A percentile compares a stretch with the other conserved stretches of the same genome.
These are phyloP conservation scores for Aporrectodea caliginosa DNA, from an alignment of 1,140 invertebrate species.

Conservation along the genomic window DNA sequence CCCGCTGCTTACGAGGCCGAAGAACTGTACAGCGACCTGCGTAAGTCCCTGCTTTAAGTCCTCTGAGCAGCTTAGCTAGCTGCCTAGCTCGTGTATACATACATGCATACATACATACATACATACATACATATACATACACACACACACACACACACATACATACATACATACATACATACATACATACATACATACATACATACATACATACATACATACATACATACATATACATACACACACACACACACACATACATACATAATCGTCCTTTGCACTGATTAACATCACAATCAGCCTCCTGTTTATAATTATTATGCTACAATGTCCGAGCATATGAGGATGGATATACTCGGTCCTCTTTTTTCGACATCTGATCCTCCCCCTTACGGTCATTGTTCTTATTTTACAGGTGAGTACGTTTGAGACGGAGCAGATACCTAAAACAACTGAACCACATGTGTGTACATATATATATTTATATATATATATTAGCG, in stretches of 20 bases:
- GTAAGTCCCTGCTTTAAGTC: no score
- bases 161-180: constrained; percentile 7
- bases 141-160: background rate
- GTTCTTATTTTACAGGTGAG: background rate
- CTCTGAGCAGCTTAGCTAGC: no score
- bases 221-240: constrained; percentile 2
- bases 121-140: background rate
- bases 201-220: constrained; percentile 5
- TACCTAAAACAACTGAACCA: no score
- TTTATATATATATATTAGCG: no score
- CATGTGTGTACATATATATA: no score
- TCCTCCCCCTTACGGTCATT: background rate
- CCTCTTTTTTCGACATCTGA: background rate
- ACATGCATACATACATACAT: constrained; percentile 5
- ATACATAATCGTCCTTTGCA: background rate
- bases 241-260: constrained; percentile 15
- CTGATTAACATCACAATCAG: no score
- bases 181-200: constrained; percentile 7
- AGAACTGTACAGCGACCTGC: no score
- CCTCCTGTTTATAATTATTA: no score
- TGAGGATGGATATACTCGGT: background rate
- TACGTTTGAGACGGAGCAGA: background rate
- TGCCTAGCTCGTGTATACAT: no score
- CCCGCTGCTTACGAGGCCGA: no score
- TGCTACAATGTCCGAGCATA: no score